Base-by-base conservation (phyloP, 2,888 invertebrate genomes). In the Gymnosoma rotundatum region DNA sequence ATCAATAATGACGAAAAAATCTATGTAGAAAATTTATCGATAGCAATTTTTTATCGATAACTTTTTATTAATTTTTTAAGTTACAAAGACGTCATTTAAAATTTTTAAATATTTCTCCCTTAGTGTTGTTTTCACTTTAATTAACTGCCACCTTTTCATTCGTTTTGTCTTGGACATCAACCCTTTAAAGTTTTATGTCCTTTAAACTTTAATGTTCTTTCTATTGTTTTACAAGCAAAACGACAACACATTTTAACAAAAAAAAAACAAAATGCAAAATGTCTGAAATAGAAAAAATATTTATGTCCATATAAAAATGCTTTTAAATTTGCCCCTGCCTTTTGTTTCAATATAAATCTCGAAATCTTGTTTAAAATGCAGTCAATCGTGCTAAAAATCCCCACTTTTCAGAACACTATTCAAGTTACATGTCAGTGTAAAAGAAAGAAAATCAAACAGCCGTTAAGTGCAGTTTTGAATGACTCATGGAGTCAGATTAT, bases 401-500 rank as follows among this genome's bases (percentile, higher is more conserved):
- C 21, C 66, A 58, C 58, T 75, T 67, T 67, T 67, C 50, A 67
- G 6, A 52, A 58, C 58, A 52, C 56, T 21, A 48, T 58, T 56
- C 45, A 48, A 75, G 20, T 61, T 61, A 36, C 25, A 25, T 18
- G 60, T n/a, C 50, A 18, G 4, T 8, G 38, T 25, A 48, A 48
- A 75, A 60, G 21, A 58, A 66, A 38, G 75, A 52, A 56, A 78
- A 25, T 18, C 69, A 69, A 78, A 61, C 42, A 54, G 61, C 20
- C 45, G 63, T 76, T 60, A 52, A 42, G 38, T 54, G 61, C 61
- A 54, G 45, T 54, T 63, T 78, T 63, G 20, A 63, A 63, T 56
- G 61, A 69, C 54, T 70, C 78, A 70, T 69, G 76, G 76, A 52
- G 76, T 42, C 56, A 50, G 66, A n/a, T n/a, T n/a, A n/a, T n/a